These are phyloP conservation scores for Melanerpes formicivorus DNA, from an alignment of 2,113 vertebrate species.

Conservation along the genomic window DNA sequence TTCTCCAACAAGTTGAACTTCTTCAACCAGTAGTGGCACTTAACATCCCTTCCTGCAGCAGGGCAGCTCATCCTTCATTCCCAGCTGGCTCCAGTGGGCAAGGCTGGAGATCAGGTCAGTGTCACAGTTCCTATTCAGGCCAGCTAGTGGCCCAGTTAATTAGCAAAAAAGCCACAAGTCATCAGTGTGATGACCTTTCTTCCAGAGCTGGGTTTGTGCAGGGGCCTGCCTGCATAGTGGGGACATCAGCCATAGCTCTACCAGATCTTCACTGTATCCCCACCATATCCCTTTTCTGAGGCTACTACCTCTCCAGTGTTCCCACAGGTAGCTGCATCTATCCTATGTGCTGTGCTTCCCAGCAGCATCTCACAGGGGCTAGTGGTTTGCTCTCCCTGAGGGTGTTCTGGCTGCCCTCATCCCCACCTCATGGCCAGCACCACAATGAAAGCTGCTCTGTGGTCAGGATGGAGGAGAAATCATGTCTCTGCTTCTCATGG, in stretches of 20 bases:
- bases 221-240: not conserved
- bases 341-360: no score
- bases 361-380: no score
- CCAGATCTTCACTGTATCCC: no score
- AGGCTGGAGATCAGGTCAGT: not conserved
- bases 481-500: no score
- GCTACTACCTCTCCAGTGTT: no score
- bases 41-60: fast-evolving
- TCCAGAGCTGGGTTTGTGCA: not conserved
- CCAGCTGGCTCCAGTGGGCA: fast-evolving
- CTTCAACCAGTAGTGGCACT: not conserved
- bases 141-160: not conserved
- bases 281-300: no score
- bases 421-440: no score
- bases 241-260: fast-evolving
- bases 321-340: no score
- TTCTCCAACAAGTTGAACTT: fast-evolving
- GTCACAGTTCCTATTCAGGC: fast-evolving
- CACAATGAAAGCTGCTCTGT: no score
- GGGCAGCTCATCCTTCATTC: not conserved
- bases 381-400: no score
- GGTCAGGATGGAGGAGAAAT: no score
- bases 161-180: not conserved
- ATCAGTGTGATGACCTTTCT: not conserved
- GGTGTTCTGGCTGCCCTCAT: no score